These are phyloP conservation scores for Chelidonichthys spinosus DNA, from an alignment of 2,797 vertebrate species.

Conservation along the genomic window DNA sequence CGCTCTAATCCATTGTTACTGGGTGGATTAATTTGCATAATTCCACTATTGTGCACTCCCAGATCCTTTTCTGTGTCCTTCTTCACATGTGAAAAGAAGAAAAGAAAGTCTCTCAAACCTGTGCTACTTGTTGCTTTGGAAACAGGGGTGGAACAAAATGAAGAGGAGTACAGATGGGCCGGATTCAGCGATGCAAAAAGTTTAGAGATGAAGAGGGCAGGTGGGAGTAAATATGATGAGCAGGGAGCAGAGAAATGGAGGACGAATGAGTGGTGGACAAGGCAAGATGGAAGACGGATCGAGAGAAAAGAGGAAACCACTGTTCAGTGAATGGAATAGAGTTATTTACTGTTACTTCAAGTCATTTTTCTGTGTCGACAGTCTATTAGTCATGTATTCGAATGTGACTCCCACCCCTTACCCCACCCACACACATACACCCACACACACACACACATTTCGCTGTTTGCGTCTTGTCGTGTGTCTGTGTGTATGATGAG, in stretches of 20 bases:
- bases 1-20: conserved; percentile 80
- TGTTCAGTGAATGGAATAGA: conserved; percentile 77
- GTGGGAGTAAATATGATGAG: conserved; percentile 56
- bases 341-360: conserved; percentile 86
- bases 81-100: conserved; percentile 42
- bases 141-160: conserved; percentile 49
- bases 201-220: conserved; percentile 50
- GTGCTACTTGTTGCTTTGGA: conserved; percentile 79
- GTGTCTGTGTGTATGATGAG: conserved; percentile 60
- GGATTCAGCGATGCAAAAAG: conserved; percentile 43
- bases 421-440: conserved; percentile 2
- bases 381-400: conserved; percentile 84
- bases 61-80: conserved; percentile 70
- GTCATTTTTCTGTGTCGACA: conserved; percentile 85
- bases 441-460: conserved; percentile 17
- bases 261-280: conserved; percentile 26
- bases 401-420: conserved; percentile 68
- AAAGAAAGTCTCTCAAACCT: conserved; percentile 36
- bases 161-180: conserved; percentile 37
- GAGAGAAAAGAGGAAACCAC: conserved; percentile 70
- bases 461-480: conserved; percentile 32
- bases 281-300: conserved; percentile 52
- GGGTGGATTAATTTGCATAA: conserved; percentile 83
- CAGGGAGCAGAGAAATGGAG: conserved; percentile 43
- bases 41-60: conserved; percentile 75